A percentile compares a stretch with the other conserved stretches of the same genome.
Conservation (phyloP, 2,113 vertebrate genomes). For the Phocoena sinus region DNA sequence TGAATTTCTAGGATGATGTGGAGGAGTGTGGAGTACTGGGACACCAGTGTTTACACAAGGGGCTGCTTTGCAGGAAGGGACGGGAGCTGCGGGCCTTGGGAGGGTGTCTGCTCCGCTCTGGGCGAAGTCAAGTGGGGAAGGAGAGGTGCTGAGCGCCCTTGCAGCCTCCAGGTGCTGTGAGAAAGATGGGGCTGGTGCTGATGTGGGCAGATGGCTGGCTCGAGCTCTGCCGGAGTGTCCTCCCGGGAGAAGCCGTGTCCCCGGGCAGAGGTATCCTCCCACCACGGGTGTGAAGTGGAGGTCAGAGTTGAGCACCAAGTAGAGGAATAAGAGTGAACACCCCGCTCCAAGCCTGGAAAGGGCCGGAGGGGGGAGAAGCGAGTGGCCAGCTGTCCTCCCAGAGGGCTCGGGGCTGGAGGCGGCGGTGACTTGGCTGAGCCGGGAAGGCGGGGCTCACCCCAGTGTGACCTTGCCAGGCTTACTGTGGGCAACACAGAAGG, state of each 20-base stretch:
- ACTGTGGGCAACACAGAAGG: not conserved
- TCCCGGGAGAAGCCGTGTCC: not conserved
- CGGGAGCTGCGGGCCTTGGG: not conserved
- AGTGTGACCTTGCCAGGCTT: not conserved
- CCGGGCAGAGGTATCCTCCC: not conserved
- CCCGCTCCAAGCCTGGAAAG: not conserved
- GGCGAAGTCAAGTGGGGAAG: not conserved
- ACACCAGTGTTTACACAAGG: not conserved
- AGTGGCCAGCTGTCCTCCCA: not conserved
- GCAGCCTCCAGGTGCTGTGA: not conserved
- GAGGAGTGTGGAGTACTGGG: not conserved
- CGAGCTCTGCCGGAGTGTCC: not conserved
- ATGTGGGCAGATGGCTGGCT: not conserved
- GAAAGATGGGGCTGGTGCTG: not conserved
- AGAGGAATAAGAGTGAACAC: fast-evolving
- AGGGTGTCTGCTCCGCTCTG: not conserved
- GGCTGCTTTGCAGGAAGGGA: not conserved
- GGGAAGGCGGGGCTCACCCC: not conserved
- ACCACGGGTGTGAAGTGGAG: not conserved
- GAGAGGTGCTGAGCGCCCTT: fast-evolving
- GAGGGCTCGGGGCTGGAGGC: not conserved
- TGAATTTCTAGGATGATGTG: not conserved
- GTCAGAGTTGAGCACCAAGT: not conserved
- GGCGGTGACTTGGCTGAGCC: not conserved
- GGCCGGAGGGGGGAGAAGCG: not conserved